Base-by-base conservation (phyloP, 2,113 vertebrate genomes). In the Nerophis ophidion region DNA sequence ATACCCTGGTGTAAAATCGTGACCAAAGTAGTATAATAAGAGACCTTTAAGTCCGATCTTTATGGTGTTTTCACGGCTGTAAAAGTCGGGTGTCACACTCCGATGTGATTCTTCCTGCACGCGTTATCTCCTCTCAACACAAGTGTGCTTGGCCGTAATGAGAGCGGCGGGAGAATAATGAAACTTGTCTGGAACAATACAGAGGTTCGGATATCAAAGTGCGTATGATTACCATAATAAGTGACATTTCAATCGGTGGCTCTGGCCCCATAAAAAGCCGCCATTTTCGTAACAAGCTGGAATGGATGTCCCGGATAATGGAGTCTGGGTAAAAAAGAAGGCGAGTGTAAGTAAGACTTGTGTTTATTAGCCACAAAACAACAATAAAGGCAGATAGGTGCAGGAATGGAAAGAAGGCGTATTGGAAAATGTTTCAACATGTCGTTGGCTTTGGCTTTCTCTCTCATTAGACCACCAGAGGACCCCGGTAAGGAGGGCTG, bases 401-500 rank as follows among this genome's bases (percentile, higher is more conserved):
- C 40, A 14, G 47, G 53, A 63, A 16, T 62, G 59, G 33, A 67
- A 48, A 48, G 51, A 52, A 65, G 55, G 57, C 48, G 54, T 42
- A 59, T 57, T 38, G 36, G 16, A 36, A 48, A 52, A 62, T 83
- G 75, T 80, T 76, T 77, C 65, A 4, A 83, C 82, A 84, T 56
- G 36, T 56, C 38, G 54, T 42, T 42, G n/a, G 12, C 16, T 17
- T 67, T 81, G 26, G 54, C 62, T 75, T 70, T 74, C 76, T 66
- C 78, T 59, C 67, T 84, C 76, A 83, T 82, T 85, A 81, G 81
- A 62, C 79, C 80, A 75, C 78, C 57, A 46, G 72, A 81, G 76
- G 81, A 81, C 54, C 7, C 10, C 35, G 0, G 10, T 40, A 55
- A 55, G 15, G 33, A 13, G 8, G 36, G 48, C 9, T 5, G 48